Conservation (phyloP, 53 echinoderm and acorn worm species). For the Arbacia lixula region DNA sequence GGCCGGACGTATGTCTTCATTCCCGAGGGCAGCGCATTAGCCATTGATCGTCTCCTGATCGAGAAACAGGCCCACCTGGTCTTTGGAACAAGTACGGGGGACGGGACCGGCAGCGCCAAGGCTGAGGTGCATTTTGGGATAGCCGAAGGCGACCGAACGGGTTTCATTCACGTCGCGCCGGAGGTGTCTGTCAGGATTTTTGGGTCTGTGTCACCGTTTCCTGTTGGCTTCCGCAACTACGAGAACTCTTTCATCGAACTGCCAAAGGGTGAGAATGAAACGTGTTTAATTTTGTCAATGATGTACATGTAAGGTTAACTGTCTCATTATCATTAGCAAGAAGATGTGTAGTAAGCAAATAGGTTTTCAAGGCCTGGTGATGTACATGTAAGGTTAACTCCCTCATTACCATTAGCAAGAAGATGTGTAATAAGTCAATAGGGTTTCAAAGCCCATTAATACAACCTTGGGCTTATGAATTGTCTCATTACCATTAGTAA, state of each 20-base stretch:
- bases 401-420: too few relatives aligned
- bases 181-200: constrained; percentile 58
- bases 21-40: constrained; percentile 30
- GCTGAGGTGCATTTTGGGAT: constrained; percentile 32
- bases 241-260: constrained; percentile 64
- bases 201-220: constrained; percentile 73
- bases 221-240: constrained; percentile 71
- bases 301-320: too few relatives aligned
- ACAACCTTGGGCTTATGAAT: too few relatives aligned
- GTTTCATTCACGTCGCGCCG: constrained; percentile 62
- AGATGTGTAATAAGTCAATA: too few relatives aligned
- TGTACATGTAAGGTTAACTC: too few relatives aligned
- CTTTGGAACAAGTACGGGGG: constrained; percentile 42
- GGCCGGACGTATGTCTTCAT: constrained; percentile 65
- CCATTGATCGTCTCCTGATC: constrained; percentile 47
- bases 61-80: constrained; percentile 61
- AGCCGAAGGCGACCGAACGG: constrained; percentile 71
- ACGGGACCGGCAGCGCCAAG: constrained; percentile 34
- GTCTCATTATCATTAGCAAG: too few relatives aligned
- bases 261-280: constrained; percentile 65
- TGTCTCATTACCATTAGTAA: too few relatives aligned
- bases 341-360: too few relatives aligned
- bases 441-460: too few relatives aligned
- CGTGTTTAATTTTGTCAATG: neutral
- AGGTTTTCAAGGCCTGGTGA: too few relatives aligned